Base-by-base conservation (phyloP, 64 coral and sea anemone species). In the Stichodactyla helianthus region DNA sequence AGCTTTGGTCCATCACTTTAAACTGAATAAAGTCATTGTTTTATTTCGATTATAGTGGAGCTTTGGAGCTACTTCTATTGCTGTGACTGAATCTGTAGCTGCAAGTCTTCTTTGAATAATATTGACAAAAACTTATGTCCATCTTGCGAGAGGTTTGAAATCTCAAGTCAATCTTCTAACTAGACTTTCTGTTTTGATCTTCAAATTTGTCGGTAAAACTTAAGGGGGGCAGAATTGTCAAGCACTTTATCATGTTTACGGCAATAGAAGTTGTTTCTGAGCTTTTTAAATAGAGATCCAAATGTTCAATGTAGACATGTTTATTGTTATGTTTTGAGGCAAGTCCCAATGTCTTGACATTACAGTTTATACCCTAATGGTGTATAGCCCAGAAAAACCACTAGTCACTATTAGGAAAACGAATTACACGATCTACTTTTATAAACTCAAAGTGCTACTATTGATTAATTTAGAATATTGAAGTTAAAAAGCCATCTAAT, bases 401-500 rank as follows among this genome's bases (percentile, higher is more conserved):
- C 68, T 74, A 74, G 25, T 2, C 68, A 11, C 63, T 68, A 68
- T 68, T 20, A 74, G 4, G 12, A 74, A 28, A 27, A 74, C 25
- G 26, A 74, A 74, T 74, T 74, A 74, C 68, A 74, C 25, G 10
- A 74, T 74, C 68, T 74, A 31, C 27, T 35, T 74, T 74, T 74
- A 74, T 74, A 31, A 74, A 74, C 68, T 9, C 68, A 74, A 23
- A 74, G 68, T 74, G 68, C 25, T 27, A 31, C 27, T 31, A 74
- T 31, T 74, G 68, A 74, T 31, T 74, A 74, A 74, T 74, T 74
- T 12, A 5, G 12, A 26, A 74, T 31, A 31, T 74, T 23, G 68
- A 23, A 74, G 68, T 74, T 74, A 74, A 74, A 74, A 74, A 74
- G 68, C 68, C 68, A 74, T 74, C 10, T 74, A 10, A 74, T 35